These are phyloP conservation scores for Acropora yongei DNA, from an alignment of 64 coral and sea anemone species.

Conservation along the genomic window DNA sequence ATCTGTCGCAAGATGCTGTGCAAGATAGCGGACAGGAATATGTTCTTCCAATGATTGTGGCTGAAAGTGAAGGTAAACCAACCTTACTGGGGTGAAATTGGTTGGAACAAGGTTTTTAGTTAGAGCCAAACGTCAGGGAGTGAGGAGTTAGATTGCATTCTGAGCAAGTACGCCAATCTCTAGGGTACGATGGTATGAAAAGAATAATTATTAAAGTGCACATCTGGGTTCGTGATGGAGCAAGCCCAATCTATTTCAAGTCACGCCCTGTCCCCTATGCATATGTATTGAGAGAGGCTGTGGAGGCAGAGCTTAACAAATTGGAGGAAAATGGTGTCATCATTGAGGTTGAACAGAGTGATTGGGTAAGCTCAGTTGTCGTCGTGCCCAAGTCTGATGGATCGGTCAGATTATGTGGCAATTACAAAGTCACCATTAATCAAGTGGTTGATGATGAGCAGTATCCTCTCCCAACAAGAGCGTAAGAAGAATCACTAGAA, in stretches of 20 bases:
- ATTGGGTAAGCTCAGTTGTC: constrained; percentile 26
- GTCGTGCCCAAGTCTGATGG: constrained; percentile 10
- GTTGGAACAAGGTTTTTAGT: neutral
- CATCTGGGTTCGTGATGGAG: neutral
- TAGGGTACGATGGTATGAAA: neutral
- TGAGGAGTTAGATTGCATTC: neutral
- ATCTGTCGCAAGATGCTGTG: neutral
- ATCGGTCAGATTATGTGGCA: neutral
- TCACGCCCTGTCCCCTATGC: constrained; percentile 6
- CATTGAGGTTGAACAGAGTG: neutral
- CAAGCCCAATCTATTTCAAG: neutral
- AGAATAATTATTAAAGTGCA: constrained; percentile 7
- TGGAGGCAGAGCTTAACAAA: neutral
- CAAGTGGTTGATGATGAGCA: neutral
- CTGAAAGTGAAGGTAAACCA: neutral
- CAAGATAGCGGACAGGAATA: neutral
- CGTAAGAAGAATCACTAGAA: neutral
- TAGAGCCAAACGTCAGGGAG: neutral
- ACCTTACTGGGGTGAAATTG: constrained; percentile 9
- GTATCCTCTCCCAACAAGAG: neutral
- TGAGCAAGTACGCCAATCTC: neutral
- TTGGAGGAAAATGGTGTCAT: neutral
- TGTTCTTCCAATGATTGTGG: neutral
- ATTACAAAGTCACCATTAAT: constrained; percentile 25
- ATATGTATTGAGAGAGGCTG: neutral